Evolutionary conservation across 2,113 vertebrate species (phyloP).

Genomic region (Apteryx mantelli): DNA sequence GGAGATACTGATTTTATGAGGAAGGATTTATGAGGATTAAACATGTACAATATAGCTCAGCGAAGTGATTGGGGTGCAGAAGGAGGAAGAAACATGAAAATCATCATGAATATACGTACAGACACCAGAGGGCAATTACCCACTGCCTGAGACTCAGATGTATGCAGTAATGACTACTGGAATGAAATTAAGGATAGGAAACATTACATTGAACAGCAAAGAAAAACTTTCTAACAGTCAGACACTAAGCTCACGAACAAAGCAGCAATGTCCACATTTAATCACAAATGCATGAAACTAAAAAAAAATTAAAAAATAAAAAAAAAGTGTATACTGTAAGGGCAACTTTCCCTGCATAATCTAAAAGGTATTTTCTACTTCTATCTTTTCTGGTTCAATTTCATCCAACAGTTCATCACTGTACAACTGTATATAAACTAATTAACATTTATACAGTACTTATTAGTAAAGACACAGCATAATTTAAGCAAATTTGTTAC

Average conservation of each 20-base stretch:
- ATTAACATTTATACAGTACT: conserved; percentile 7
- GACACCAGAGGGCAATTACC: conserved; percentile 59
- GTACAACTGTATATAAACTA: background rate
- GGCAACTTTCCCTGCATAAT: background rate
- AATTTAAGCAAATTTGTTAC: conserved; percentile 26
- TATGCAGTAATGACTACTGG: conserved; percentile 42
- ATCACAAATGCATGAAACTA: background rate
- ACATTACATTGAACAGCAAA: background rate
- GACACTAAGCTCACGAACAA: background rate
- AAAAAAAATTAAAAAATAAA: too few species aligned
- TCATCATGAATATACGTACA: conserved; percentile 21
- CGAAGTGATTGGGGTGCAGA: background rate
- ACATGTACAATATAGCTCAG: background rate
- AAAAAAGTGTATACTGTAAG: background rate
- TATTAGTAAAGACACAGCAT: conserved; percentile 8
- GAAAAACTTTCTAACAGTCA: background rate
- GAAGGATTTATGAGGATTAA: conserved; percentile 25
- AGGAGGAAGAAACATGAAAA: conserved; percentile 16
- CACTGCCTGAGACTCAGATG: conserved; percentile 31
- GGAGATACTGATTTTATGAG: conserved; percentile 29
- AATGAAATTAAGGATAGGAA: conserved; percentile 49
- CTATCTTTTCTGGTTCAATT: background rate
- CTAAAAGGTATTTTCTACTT: background rate
- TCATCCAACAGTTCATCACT: conserved; percentile 1
- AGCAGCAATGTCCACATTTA: background rate